A percentile compares a stretch with the other conserved stretches of the same genome.
Evolutionary conservation across 2,797 vertebrate genomes (phyloP).

Genomic region (Balearica regulorum): DNA sequence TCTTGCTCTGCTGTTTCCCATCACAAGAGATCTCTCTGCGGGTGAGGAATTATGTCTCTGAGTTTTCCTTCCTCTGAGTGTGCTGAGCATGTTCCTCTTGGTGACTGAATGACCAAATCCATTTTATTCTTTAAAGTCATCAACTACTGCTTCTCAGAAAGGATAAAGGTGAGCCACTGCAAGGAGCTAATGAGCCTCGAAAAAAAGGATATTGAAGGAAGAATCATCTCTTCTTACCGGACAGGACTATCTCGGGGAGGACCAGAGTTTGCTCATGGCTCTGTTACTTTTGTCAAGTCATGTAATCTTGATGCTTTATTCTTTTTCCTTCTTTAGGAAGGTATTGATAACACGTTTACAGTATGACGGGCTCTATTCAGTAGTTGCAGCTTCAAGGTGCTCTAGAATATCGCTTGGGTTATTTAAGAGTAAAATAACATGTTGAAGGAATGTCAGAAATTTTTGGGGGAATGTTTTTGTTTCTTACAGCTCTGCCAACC

Average conservation of each 20-base stretch:
- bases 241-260: background rate
- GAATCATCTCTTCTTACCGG: background rate
- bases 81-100: background rate
- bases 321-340: background rate
- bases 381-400: background rate
- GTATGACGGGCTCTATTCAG: background rate
- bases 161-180: background rate
- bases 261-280: background rate
- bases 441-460: background rate
- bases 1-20: background rate
- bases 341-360: background rate
- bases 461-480: background rate
- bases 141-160: background rate
- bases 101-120: background rate
- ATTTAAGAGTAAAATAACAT: background rate
- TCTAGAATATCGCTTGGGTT: background rate
- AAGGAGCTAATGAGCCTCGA: background rate
- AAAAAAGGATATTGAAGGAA: background rate
- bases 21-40: background rate
- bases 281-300: background rate
- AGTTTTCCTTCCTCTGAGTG: background rate
- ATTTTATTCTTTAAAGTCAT: background rate
- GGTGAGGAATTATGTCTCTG: background rate
- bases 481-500: background rate
- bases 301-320: background rate